These are phyloP conservation scores for Acanthochromis polyacanthus DNA, from an alignment of 2,113 vertebrate genomes.

Conservation along the genomic window DNA sequence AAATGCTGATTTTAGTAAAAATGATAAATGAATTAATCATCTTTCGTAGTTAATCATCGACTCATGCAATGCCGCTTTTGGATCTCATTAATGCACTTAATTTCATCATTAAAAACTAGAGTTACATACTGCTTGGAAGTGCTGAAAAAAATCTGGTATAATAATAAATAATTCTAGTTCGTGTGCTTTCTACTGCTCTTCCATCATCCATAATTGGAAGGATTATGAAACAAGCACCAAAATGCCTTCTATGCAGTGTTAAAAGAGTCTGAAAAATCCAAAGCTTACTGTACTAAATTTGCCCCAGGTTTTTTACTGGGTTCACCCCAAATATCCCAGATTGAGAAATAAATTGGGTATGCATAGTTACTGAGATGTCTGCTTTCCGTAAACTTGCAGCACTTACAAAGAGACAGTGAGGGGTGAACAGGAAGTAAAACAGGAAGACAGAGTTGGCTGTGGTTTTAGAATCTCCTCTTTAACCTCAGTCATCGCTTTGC, in stretches of 20 bases:
- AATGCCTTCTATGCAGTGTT: background rate
- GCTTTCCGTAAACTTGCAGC: slow-evolving; percentile 16
- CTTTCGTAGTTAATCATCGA: background rate
- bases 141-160: background rate
- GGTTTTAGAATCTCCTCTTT: slow-evolving; percentile 45
- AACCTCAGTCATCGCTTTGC: slow-evolving; percentile 32
- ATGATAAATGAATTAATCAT: too few relatives aligned
- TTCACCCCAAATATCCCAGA: background rate
- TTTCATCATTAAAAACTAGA: background rate
- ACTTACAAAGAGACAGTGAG: slow-evolving; percentile 32
- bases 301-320: background rate
- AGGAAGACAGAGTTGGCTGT: slow-evolving; percentile 47
- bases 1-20: background rate
- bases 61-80: too few relatives aligned
- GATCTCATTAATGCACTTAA: background rate
- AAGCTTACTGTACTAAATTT: background rate
- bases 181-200: background rate
- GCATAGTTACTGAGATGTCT: background rate
- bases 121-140: background rate
- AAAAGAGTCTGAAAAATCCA: background rate
- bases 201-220: background rate
- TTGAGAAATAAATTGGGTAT: background rate
- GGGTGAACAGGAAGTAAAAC: slow-evolving; percentile 70
- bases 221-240: background rate
- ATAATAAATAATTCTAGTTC: background rate